Evolutionary conservation across 2,113 vertebrate species (phyloP), one percentile per base, ranked within the genome.

Genomic region (Cyphotilapia sp.): DNA sequence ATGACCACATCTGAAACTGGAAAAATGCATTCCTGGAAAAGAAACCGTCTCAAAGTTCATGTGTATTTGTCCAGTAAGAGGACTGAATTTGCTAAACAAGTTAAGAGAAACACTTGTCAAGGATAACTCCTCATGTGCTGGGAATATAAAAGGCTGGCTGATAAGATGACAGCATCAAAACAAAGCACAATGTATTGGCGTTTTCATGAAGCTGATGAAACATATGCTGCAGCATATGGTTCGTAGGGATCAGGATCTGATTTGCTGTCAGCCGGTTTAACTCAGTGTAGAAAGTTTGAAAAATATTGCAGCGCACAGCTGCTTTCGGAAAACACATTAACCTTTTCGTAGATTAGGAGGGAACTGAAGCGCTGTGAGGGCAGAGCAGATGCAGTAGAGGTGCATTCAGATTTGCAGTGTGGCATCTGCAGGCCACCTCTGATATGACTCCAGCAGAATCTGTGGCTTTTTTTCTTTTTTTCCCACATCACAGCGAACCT

Each of bases 171-270:
- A 80, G 81, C 66, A 16, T 29, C 63, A 80, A 80, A 88, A 40
- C 74, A 63, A 86, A 88, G 80, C 47, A 40, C 27, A 29, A 42
- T 29, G 33, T 13, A 84, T 24, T 22, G 33, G 17, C 3, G 9
- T 85, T 87, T 82, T 57, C 11, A 47, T 16, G 74, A 81, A 71
- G 14, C 80, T 12, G 19, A 31, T 14, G 51, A 69, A 89, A 6
- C 92, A 89, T 89, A 83, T 94, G 88, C 59, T 82, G 74, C 49
- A 82, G 81, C 90, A 89, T 87, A 84, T 92, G 92, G n/a, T 53
- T 61, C 5, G 49, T 1, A 35, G 81, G 56, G 61, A 88, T 63
- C 61, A 3, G 51, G n/a, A 83, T 89, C 74, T 85, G 71, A 85
- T 91, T 45, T 76, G 47, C 80, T 12, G 31, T 88, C 83, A 89